Conservation (phyloP, 2,888 invertebrate species). For the Entomobrya proxima region DNA sequence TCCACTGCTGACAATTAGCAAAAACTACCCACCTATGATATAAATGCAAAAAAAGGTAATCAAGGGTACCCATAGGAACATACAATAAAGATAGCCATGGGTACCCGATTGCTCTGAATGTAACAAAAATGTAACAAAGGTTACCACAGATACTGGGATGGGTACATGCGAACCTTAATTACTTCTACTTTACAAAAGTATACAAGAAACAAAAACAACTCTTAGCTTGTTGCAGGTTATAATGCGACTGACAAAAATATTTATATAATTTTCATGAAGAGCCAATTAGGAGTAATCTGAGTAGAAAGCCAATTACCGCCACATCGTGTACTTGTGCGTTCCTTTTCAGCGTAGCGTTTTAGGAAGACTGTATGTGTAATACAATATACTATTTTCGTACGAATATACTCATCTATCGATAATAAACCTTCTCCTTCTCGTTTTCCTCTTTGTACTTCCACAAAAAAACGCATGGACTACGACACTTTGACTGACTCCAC, state of each 20-base stretch:
- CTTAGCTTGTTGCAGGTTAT: background rate
- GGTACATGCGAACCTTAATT: no score
- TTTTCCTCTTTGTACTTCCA: background rate
- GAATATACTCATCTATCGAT: background rate
- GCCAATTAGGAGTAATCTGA: conserved; percentile 76
- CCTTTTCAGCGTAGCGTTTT: background rate
- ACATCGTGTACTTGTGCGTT: conserved; percentile 43
- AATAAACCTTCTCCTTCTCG: conserved; percentile 9
- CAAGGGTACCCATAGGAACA: no score
- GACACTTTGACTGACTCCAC: background rate
- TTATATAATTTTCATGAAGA: conserved; percentile 75
- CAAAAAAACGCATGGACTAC: background rate
- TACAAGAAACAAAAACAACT: no score
- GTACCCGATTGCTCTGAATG: no score
- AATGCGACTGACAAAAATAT: conserved; percentile 67
- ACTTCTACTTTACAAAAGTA: no score
- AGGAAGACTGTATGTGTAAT: background rate
- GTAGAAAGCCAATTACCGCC: conserved; percentile 75
- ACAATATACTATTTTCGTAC: background rate
- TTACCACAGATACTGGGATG: no score
- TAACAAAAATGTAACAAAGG: no score
- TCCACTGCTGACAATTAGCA: no score
- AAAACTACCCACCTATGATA: no score
- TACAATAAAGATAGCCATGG: no score
- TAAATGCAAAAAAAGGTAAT: no score